phyloP scores from a whole-genome alignment of 2,888 invertebrate genomes.

The Tetanocera ferruginea region DNA sequence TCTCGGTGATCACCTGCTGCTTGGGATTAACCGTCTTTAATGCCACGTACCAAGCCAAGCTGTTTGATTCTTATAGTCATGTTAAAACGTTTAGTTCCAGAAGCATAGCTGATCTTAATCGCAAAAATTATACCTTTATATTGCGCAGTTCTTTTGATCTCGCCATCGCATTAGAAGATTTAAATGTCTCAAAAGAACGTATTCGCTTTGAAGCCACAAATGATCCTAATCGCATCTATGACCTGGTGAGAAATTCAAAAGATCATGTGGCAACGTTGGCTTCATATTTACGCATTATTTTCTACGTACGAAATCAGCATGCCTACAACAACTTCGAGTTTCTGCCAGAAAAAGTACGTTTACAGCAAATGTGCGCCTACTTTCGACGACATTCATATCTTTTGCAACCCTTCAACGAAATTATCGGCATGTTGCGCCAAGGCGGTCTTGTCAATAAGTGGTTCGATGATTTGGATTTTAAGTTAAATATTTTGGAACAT shows the following conservation, averaged over 20 bases:
- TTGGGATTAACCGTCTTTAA: slow-evolving; percentile 27
- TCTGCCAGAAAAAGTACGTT: neutral
- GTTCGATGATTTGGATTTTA: neutral
- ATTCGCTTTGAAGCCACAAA: neutral
- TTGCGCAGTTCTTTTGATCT: neutral
- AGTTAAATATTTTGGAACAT: neutral
- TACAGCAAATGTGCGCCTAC: neutral
- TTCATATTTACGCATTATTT: neutral
- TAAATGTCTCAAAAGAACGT: neutral
- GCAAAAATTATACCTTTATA: slow-evolving; percentile 30
- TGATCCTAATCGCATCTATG: neutral
- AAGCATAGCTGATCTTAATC: slow-evolving; percentile 7
- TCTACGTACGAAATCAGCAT: neutral
- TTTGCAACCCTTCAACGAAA: neutral
- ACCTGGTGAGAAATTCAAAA: neutral
- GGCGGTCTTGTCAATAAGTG: neutral
- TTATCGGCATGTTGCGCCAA: neutral
- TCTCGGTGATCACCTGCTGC: slow-evolving; percentile 26
- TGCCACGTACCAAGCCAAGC: slow-evolving; percentile 36
- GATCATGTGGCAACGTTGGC: neutral
- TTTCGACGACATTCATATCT: neutral
- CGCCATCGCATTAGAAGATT: neutral
- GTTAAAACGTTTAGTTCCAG: neutral
- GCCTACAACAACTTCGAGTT: neutral
- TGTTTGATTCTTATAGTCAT: slow-evolving; percentile 28